Base-by-base conservation (phyloP, 2,888 invertebrate species). In the Busseola fusca region DNA sequence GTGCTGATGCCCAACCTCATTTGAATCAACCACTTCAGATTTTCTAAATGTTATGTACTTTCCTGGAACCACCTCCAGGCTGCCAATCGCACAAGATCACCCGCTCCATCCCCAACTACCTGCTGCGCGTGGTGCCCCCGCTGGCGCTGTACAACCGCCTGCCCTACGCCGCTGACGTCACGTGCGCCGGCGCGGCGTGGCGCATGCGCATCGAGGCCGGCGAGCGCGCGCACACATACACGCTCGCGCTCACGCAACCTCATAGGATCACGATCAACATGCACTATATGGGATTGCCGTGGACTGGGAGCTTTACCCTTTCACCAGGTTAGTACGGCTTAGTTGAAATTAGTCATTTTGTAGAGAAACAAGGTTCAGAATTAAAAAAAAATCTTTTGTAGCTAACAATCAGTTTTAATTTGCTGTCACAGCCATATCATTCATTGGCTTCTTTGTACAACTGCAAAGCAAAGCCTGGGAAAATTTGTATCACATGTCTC, bases 101-200 rank as follows among this genome's bases (percentile, higher is more conserved):
- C 1, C 93, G 96, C 4, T 90, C 96, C 0, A 96, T 97, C 62
- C 98, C 98, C 0, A 97, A 98, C 91, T 97, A 97, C 88, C 91
- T 97, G 10, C 95, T 98, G 64, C 96, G 97, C 56, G 94, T 98
- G n/a, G 90, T 97, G 62, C 97, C 98, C 0, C 97, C 98, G 0
- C 93, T 98, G 30, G 96, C 97, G 9, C 93, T 98, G 21, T 97
- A 97, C 93, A 98, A 98, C 91, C 97, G 97, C 42, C 94, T 98
- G 56, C 98, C 98, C 0, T 97, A 97, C 90, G 97, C 97, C 0
- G 73, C 84, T 4, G 82, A 85, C 57, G 77, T 87, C 69, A 30
- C 72, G 1, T 83, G 87, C 60, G 82, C 82, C 0, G 80, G 86
- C 2, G 84, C 81, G 0, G 86, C 80, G 0, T 88, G 91, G 86